Evolutionary conservation across 1,140 invertebrate genomes (phyloP).

Genomic region (Diabrotica virgifera): DNA sequence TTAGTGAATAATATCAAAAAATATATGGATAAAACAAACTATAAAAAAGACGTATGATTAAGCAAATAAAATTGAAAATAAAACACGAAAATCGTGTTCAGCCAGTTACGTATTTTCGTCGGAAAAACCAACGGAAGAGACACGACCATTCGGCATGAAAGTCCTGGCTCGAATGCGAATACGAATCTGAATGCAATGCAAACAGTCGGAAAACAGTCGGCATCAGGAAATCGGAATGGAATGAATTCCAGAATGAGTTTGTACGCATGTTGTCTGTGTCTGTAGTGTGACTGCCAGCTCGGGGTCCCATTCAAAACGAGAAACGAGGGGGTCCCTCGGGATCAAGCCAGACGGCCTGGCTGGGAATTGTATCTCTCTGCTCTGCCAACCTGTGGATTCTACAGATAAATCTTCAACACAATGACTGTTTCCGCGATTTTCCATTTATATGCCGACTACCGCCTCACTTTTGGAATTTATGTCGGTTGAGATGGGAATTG

Average conservation of each 20-base stretch:
- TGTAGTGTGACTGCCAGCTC: conserved; percentile 24
- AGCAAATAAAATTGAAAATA: too few species aligned
- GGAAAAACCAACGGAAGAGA: not conserved
- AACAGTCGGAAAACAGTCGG: conserved; percentile 29
- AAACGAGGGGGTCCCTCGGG: conserved; percentile 29
- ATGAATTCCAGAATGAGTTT: conserved; percentile 26
- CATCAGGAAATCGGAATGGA: conserved; percentile 38
- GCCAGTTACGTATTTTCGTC: not conserved
- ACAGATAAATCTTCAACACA: conserved; percentile 39
- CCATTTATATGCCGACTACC: conserved; percentile 32
- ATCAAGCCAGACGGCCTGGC: conserved; percentile 31
- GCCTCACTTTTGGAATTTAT: conserved; percentile 2
- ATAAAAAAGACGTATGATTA: too few species aligned
- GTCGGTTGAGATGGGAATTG: not conserved
- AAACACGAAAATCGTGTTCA: not conserved
- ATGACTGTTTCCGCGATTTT: conserved; percentile 29
- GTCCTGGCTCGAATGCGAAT: conserved; percentile 20
- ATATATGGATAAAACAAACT: too few species aligned
- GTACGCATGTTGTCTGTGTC: conserved; percentile 37
- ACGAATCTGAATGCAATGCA: conserved; percentile 18
- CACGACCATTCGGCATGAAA: conserved; percentile 7
- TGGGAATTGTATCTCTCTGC: conserved; percentile 24
- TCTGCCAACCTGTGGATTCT: conserved; percentile 42
- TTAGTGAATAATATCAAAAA: too few species aligned
- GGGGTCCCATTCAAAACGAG: conserved; percentile 34